Base-by-base conservation (phyloP, 1,140 invertebrate genomes). In the Leptinotarsa lineolata region DNA sequence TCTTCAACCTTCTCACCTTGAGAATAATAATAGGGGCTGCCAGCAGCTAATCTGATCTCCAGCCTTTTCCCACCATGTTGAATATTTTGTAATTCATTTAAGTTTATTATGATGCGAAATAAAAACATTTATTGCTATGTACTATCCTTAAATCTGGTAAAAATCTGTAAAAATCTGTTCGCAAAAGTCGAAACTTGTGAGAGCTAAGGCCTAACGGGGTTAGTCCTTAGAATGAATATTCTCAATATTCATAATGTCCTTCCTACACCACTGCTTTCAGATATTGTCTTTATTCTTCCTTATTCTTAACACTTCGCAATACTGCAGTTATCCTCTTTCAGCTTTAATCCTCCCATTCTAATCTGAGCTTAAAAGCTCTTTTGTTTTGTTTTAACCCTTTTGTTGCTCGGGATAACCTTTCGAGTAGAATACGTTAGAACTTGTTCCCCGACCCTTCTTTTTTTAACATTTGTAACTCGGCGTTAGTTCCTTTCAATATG, bases 381-480 rank as follows among this genome's bases (percentile, higher is more conserved):
- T 83, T 83, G 81, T 81, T 81, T 82, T 75, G 77, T 83, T 83
- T 82, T 79, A 82, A 80, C 78, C 80, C 79, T 81, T 82, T 81
- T 79, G 80, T 79, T 76, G 39, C 77, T 72, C 70, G 75, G 79
- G 78, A 76, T 81, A 81, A 81, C 80, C 79, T 81, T 81, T 81
- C 72, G 72, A 74, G 76, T 48, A 68, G 70, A 68, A 75, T 75
- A 72, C 69, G 73, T 74, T 71, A 66, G 59, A 61, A 66, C 65
- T 20, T 30, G n/a, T 30, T 66, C 60, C 54, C 74, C 58, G 60
- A 66, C 70, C 70, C 24, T 24, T 39, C 69, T 24, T 61, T 71
- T 71, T 71, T 71, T 71, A 71, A 24, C 69, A 71, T 61, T 71
- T 63, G 58, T 71, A 18, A 63, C 39, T 30, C 48, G 48, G 39